A percentile compares a stretch with the other conserved stretches of the same genome.
Evolutionary conservation across 2,113 vertebrate species (phyloP).

Genomic region (Ailuropoda melanoleuca): DNA sequence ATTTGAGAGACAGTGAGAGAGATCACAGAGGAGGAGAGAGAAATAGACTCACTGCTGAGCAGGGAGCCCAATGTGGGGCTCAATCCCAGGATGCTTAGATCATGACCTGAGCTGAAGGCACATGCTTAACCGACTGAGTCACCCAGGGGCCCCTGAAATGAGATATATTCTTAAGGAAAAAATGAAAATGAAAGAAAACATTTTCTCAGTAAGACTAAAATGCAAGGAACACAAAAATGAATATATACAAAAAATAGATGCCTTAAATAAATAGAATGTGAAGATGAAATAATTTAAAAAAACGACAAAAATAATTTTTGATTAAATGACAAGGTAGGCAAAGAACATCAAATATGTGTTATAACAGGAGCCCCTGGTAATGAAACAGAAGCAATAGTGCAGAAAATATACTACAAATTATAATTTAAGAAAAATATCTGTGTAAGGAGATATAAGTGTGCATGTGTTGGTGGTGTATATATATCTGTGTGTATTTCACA

Average conservation of each 20-base stretch:
- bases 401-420: not conserved
- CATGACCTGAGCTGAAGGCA: no score
- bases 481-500: not conserved
- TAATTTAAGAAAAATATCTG: not conserved
- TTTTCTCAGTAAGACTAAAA: not conserved
- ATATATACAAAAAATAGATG: not conserved
- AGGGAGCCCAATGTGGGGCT: no score
- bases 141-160: no score
- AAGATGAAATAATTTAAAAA: not conserved
- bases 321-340: not conserved
- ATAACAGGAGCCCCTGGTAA: not conserved
- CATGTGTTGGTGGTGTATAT: not conserved
- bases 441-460: not conserved
- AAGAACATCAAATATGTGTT: not conserved
- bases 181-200: no score
- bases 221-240: not conserved
- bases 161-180: no score
- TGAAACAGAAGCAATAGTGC: not conserved
- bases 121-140: no score
- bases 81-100: no score
- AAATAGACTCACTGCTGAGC: no score
- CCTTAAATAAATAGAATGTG: not conserved
- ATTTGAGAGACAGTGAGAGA: no score
- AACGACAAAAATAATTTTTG: not conserved
- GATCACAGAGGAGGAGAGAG: no score